A percentile compares a stretch with the other conserved stretches of the same genome.
These are phyloP conservation scores for Chorisops tibialis DNA, from an alignment of 2,888 invertebrate species.

Conservation along the genomic window DNA sequence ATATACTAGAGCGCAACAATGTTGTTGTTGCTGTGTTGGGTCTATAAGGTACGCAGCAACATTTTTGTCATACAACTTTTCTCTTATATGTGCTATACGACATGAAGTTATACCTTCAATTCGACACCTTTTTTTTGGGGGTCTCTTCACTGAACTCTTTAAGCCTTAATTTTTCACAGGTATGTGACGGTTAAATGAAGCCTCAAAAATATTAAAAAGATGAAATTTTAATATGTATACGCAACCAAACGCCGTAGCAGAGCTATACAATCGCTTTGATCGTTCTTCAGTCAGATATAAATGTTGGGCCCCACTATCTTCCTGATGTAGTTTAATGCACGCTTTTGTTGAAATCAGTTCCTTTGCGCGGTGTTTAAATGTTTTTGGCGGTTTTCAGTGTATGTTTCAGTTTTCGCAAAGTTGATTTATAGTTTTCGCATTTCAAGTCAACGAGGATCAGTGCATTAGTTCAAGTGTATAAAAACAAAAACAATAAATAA, in stretches of 20 bases:
- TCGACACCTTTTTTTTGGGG: too few relatives aligned
- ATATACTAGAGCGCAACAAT: too few relatives aligned
- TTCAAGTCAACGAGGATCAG: not conserved
- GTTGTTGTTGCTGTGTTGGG: too few relatives aligned
- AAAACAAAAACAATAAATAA: not conserved
- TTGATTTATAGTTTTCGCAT: not conserved
- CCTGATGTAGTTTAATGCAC: conserved; percentile 36
- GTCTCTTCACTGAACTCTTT: too few relatives aligned
- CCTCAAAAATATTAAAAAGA: conserved; percentile 16
- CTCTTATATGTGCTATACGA: too few relatives aligned
- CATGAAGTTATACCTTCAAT: too few relatives aligned
- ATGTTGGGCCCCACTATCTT: conserved; percentile 39
- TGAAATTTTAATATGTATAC: conserved; percentile 11
- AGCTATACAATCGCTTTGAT: not conserved
- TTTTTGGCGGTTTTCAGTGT: too few relatives aligned
- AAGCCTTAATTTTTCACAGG: not conserved
- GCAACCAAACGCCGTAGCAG: not conserved
- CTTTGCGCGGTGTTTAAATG: not conserved
- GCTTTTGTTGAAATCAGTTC: conserved; percentile 30
- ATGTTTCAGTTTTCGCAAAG: not conserved
- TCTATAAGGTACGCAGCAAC: too few relatives aligned
- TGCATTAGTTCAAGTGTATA: not conserved
- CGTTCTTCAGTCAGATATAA: conserved; percentile 34
- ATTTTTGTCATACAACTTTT: too few relatives aligned
- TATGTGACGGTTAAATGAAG: conserved; percentile 13